Evolutionary conservation across 2,888 invertebrate genomes (phyloP).

Genomic region (Oligia strigilis): DNA sequence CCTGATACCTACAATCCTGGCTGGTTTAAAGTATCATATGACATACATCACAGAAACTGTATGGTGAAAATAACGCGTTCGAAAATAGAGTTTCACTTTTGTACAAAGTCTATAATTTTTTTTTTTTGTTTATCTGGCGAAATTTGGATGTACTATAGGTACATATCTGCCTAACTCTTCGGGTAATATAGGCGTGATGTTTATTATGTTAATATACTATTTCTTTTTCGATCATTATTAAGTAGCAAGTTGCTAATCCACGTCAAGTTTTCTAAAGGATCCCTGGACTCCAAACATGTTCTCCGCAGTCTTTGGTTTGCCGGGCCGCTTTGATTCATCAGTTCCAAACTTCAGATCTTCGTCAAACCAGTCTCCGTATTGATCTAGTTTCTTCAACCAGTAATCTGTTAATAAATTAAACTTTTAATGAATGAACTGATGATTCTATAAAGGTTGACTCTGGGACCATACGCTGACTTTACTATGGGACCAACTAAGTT

Average conservation of each 20-base stretch:
- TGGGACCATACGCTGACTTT: neutral
- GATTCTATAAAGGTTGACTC: neutral
- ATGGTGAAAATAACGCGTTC: neutral
- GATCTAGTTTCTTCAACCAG: conserved; percentile 66
- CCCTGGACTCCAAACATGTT: conserved; percentile 85
- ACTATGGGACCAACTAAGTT: neutral
- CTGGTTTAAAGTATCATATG: neutral
- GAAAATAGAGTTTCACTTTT: neutral
- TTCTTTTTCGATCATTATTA: neutral
- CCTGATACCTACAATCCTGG: neutral
- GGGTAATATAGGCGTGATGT: neutral
- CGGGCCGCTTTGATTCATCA: conserved; percentile 86
- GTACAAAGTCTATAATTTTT: neutral
- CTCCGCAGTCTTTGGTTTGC: conserved; percentile 84
- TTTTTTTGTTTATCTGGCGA: neutral
- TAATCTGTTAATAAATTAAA: conserved; percentile 35
- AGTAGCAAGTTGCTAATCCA: conserved; percentile 70
- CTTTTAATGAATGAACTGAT: neutral
- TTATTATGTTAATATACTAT: neutral
- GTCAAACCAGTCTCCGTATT: conserved; percentile 83
- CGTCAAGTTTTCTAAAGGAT: conserved; percentile 65
- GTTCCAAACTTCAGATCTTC: conserved; percentile 84
- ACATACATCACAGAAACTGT: neutral
- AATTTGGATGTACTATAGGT: neutral
- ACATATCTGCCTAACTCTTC: neutral